Evolutionary conservation across 2,888 invertebrate species (phyloP).

Genomic region (Anaspis maculata): DNA sequence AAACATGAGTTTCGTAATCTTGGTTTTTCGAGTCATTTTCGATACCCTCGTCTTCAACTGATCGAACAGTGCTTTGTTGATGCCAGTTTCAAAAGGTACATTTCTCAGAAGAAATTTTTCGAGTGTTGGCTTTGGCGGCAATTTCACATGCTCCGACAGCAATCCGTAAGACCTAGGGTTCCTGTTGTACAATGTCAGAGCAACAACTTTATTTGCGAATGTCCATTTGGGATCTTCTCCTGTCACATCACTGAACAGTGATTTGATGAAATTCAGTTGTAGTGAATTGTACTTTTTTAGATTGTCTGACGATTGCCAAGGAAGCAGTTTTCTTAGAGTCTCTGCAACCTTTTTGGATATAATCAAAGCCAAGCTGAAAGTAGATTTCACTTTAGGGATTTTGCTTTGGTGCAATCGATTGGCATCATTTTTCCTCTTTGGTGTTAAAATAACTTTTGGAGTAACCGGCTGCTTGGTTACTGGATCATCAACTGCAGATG

Average conservation of each 20-base stretch:
- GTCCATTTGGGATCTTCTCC: slow-evolving; percentile 1
- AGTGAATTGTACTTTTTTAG: too few species aligned
- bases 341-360: too few species aligned
- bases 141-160: slow-evolving; percentile 4
- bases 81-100: slow-evolving; percentile 8
- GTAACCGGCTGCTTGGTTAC: too few species aligned
- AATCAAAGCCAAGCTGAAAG: too few species aligned
- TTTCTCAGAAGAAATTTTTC: slow-evolving; percentile 4
- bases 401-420: background rate
- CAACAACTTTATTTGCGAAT: slow-evolving; percentile 5
- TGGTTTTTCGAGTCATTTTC: slow-evolving; percentile 6
- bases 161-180: slow-evolving; percentile 6
- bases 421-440: too few species aligned
- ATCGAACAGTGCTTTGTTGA: slow-evolving; percentile 8
- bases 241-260: slow-evolving; percentile 6
- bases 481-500: too few species aligned
- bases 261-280: slow-evolving; percentile 10
- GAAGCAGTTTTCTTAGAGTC: too few species aligned
- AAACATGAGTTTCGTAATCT: slow-evolving; percentile 4
- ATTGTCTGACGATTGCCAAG: background rate
- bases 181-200: slow-evolving; percentile 12
- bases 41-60: slow-evolving; percentile 4
- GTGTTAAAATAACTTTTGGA: too few species aligned
- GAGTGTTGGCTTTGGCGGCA: slow-evolving; percentile 9
- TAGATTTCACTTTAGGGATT: background rate